Evolutionary conservation across 2,888 invertebrate genomes (phyloP), one percentile per base, ranked within the genome.

Genomic region (Tenthredo notha): DNA sequence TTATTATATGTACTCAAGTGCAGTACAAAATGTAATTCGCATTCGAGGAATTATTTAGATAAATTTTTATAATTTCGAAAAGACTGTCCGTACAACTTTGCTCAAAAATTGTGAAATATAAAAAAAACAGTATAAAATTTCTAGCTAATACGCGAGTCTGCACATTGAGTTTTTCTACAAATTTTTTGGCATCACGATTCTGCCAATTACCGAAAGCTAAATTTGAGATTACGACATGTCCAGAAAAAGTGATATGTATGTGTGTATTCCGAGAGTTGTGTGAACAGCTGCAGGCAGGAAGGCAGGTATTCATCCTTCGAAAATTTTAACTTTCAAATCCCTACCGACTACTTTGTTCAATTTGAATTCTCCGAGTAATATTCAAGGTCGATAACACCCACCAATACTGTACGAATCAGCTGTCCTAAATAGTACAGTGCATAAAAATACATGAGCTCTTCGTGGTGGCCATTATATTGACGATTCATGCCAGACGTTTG

Each of bases 391-490:
- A 77, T 54, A 50, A 7, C 77, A 54, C 77, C 77, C 77, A 77
- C 77, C 29, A 25, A 74, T n/a, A 50, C 54, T 18, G 29, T 50
- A 43, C 75, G 75, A 75, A 75, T 25, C 77, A 54, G 77, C 77
- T 77, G 77, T 77, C 77, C 77, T 77, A 77, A 77, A 77, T 77
- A 77, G 77, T 77, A 77, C 50, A 77, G 77, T 54, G 77, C 47
- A 54, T 77, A 77, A 77, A 77, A 77, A 77, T 77, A 77, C 77
- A n/a, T 54, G 25, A 0, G 29, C 40, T 74, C 29, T 33, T 21
- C 50, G 10, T 54, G 54, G 54, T 50, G 77, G 77, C 77, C 77
- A 29, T 29, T 74, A 43, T 54, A 77, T 54, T 33, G 40, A 33
- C 25, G 47, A 54, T 77, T 40, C 33, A n/a, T 47, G 33, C 5